Base-by-base conservation (phyloP, 2,113 vertebrate species). In the Haemorhous mexicanus region DNA sequence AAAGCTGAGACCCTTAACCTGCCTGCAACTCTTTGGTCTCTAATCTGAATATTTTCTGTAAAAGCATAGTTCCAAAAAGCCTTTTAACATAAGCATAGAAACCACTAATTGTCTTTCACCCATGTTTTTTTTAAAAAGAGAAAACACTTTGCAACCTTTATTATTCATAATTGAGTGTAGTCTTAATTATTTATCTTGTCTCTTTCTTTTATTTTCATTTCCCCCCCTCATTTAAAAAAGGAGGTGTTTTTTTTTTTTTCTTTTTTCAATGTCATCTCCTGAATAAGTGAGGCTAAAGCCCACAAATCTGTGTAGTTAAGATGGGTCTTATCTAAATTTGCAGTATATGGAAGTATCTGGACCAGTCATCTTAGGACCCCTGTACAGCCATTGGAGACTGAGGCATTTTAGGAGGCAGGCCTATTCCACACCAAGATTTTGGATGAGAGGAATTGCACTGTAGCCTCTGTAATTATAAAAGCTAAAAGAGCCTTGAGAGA, bases 161-260 rank as follows among this genome's bases (percentile, higher is more conserved):
- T 68, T 44, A 68, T 16, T 37, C 5, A 22, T 26, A 55, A 39
- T 30, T 50, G 5, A 28, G 8, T 32, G 37, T 2, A 59, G 3
- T 28, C 33, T 46, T 20, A 27, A 77, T 64, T 47, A n/a, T 56
- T 56, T 53, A 33, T 13, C 3, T 70, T 69, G 88, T 64, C 5
- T 26, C 13, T 67, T 59, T 27, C 7, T 64, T 63, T 32, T 21
- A 9, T 17, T 63, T 90, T 62, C 6, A 22, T 76, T 83, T 22
- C 0, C 1, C 4, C 1, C 0, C 5, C 4, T 11, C 17, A 62
- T 62, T 74, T 84, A 37, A 64, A 50, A 22, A 64, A 20, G 1
- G 4, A 8, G 5, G 8, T 3, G 37, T 41, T 41, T 41, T 0
- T 4, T 27, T 10, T 22, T 37, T 32, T 0, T 4, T 4, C 16